phyloP scores from a whole-genome alignment of 2,113 vertebrate genomes.

The Macrotus californicus region DNA sequence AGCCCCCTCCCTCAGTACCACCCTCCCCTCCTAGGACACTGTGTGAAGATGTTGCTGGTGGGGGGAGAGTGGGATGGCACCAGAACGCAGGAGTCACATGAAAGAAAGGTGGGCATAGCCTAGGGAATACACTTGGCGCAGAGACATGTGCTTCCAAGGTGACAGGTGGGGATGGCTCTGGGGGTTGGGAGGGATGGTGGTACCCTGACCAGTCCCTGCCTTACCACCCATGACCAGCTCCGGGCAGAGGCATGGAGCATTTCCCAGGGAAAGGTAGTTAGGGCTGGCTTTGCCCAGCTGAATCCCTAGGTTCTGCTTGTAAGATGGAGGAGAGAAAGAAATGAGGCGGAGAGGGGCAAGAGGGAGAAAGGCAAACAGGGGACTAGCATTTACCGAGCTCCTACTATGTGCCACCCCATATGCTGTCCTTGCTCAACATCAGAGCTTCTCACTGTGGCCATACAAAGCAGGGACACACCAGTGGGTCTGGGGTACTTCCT shows the following conservation, averaged over 20 bases:
- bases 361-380: background rate
- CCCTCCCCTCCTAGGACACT: background rate
- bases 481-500: background rate
- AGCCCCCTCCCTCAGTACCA: background rate
- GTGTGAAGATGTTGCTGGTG: background rate
- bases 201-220: background rate
- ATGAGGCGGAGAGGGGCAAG: background rate
- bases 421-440: background rate
- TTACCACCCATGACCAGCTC: background rate
- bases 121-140: background rate
- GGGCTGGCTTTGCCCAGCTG: background rate
- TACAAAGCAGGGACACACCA: background rate
- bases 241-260: background rate
- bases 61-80: no score
- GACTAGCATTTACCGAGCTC: background rate
- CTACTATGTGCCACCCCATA: background rate
- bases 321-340: background rate
- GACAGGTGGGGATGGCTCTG: background rate
- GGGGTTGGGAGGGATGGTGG: background rate
- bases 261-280: background rate
- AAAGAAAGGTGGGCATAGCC: background rate
- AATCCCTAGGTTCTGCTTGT: background rate
- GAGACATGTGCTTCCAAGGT: background rate
- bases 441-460: background rate
- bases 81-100: background rate